These are phyloP conservation scores for Hirtodrosophila duncani DNA, from an alignment of 2,888 invertebrate species.

Conservation along the genomic window DNA sequence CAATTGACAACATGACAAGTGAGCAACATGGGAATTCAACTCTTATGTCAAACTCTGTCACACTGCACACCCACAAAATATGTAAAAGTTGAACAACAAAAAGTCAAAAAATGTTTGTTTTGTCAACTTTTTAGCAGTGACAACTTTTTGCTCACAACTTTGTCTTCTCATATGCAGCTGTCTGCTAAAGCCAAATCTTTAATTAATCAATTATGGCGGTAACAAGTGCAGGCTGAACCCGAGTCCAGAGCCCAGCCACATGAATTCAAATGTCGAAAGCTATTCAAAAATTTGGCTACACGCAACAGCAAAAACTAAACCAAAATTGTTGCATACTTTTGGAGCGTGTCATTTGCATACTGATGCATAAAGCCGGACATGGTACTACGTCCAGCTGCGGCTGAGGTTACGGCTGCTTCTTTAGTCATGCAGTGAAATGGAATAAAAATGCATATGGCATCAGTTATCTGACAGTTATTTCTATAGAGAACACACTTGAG, in stretches of 20 bases:
- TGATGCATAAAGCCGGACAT: constrained; percentile 29
- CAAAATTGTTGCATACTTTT: constrained; percentile 25
- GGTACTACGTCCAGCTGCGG: no score
- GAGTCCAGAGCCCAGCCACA: constrained; percentile 22
- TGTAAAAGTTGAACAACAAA: constrained; percentile 29
- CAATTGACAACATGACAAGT: constrained; percentile 70
- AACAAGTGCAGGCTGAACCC: no score
- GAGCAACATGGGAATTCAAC: constrained; percentile 69
- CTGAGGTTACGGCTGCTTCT: no score
- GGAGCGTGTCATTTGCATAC: constrained; percentile 41
- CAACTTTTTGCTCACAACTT: constrained; percentile 60
- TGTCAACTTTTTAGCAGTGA: constrained; percentile 48
- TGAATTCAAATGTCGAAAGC: constrained; percentile 59
- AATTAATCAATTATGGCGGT: constrained; percentile 68
- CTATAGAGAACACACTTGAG: constrained; percentile 18
- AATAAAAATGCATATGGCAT: constrained; percentile 32
- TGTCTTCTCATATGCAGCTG: constrained; percentile 39
- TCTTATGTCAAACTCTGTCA: constrained; percentile 48
- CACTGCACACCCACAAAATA: constrained; percentile 15
- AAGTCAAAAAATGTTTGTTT: constrained; percentile 30
- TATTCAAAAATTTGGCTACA: constrained; percentile 56
- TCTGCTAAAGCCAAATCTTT: no score
- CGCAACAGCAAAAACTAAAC: constrained; percentile 2
- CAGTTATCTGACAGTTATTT: constrained; percentile 29
- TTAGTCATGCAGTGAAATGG: constrained; percentile 9